Percentiles rank a stretch among this genome's conserved stretches.
Evolutionary conservation across 2,888 invertebrate genomes (phyloP).

Genomic region (Apoderus coryli): DNA sequence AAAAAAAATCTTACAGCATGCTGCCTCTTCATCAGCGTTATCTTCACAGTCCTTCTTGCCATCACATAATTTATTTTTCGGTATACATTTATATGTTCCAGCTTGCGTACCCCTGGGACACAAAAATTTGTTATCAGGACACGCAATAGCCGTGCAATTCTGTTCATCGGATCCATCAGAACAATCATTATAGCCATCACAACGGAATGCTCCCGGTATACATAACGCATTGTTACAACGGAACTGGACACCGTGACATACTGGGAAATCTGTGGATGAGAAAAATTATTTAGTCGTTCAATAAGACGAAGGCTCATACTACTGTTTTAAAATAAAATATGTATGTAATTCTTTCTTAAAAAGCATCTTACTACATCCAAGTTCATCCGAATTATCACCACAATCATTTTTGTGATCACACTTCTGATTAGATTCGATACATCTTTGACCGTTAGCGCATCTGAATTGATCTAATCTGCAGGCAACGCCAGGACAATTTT

Average conservation of each 20-base stretch:
- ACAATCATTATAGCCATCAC: conserved; percentile 82
- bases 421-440: conserved; percentile 60
- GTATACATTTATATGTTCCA: conserved; percentile 73
- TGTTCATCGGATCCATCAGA: conserved; percentile 80
- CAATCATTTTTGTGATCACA: conserved; percentile 88
- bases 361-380: conserved; percentile 79
- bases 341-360: too few species aligned
- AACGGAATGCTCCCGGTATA: conserved; percentile 75
- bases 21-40: conserved; percentile 74
- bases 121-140: conserved; percentile 81
- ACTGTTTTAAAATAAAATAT: too few species aligned
- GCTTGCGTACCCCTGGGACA: conserved; percentile 64
- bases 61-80: conserved; percentile 77
- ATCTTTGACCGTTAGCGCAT: conserved; percentile 65
- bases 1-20: conserved; percentile 87
- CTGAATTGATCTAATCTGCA: conserved; percentile 78
- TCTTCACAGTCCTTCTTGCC: conserved; percentile 84
- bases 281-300: too few species aligned
- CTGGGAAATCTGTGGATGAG: conserved; percentile 65
- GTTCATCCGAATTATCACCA: conserved; percentile 81
- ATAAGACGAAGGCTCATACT: too few species aligned
- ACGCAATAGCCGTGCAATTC: conserved; percentile 75
- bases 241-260: conserved; percentile 82
- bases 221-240: conserved; percentile 86
- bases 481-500: conserved; percentile 51